Evolutionary conservation across 2,888 invertebrate genomes (phyloP).

Genomic region (Drosophila pseudotakahashii): DNA sequence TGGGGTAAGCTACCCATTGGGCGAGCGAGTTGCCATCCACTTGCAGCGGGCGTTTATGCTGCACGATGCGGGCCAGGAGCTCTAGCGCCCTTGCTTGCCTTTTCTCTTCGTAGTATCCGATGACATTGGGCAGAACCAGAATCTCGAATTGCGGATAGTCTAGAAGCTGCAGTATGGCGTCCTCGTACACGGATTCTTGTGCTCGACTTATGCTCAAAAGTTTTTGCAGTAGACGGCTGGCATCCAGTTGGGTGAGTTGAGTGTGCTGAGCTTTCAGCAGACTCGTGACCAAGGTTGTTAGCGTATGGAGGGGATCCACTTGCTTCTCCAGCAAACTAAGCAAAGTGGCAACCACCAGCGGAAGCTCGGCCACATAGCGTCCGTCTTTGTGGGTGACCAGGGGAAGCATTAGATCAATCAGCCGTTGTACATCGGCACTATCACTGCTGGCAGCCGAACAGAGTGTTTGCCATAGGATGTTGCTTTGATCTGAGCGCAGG

Average conservation of each 20-base stretch:
- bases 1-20: conserved; percentile 88
- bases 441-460: conserved; percentile 78
- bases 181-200: conserved; percentile 86
- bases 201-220: conserved; percentile 85
- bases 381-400: conserved; percentile 88
- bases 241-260: conserved; percentile 89
- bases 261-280: conserved; percentile 87
- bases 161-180: conserved; percentile 88
- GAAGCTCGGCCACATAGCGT: conserved; percentile 87
- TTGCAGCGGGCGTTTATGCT: conserved; percentile 88
- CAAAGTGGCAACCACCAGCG: conserved; percentile 86
- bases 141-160: conserved; percentile 89
- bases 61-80: conserved; percentile 88
- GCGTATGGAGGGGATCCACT: conserved; percentile 39
- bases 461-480: conserved; percentile 88
- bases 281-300: conserved; percentile 85
- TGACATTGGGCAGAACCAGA: conserved; percentile 88
- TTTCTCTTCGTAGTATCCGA: conserved; percentile 86
- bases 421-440: neutral
- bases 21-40: conserved; percentile 87
- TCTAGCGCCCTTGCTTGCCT: conserved; percentile 86
- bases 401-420: conserved; percentile 85
- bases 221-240: conserved; percentile 88
- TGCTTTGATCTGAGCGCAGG: conserved; percentile 87
- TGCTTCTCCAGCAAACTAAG: conserved; percentile 68